Evolutionary conservation across 2,113 vertebrate genomes (phyloP).

Genomic region (Cariama cristata): DNA sequence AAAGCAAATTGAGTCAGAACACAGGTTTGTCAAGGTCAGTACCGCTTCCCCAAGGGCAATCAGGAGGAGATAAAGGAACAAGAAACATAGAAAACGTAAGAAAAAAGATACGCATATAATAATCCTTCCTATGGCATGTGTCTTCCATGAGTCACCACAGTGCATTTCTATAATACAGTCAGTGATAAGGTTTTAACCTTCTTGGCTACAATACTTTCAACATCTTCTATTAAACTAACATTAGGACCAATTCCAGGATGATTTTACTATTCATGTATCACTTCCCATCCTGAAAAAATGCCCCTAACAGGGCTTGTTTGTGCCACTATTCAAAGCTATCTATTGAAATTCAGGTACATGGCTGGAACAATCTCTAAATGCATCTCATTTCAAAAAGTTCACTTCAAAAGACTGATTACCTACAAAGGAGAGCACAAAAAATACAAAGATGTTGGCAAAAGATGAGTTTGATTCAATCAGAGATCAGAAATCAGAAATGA

Average conservation of each 20-base stretch:
- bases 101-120: not conserved
- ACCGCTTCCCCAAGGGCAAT: not conserved
- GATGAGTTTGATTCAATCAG: not conserved
- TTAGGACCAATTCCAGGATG: not conserved
- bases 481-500: not conserved
- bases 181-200: not conserved
- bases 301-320: not conserved
- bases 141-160: not conserved
- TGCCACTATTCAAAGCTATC: not conserved
- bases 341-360: not conserved
- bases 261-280: not conserved
- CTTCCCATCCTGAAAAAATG: not conserved
- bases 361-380: not conserved
- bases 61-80: not conserved
- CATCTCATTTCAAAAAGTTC: not conserved
- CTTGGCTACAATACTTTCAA: not conserved
- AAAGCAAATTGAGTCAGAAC: not conserved
- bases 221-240: not conserved
- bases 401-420: not conserved
- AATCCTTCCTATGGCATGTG: not conserved
- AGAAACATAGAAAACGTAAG: not conserved
- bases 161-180: fast-evolving
- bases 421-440: not conserved
- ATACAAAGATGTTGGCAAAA: not conserved
- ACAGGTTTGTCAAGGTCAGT: not conserved